phyloP scores from a whole-genome alignment of 2,113 vertebrate species.

The Bombycilla garrulus region DNA sequence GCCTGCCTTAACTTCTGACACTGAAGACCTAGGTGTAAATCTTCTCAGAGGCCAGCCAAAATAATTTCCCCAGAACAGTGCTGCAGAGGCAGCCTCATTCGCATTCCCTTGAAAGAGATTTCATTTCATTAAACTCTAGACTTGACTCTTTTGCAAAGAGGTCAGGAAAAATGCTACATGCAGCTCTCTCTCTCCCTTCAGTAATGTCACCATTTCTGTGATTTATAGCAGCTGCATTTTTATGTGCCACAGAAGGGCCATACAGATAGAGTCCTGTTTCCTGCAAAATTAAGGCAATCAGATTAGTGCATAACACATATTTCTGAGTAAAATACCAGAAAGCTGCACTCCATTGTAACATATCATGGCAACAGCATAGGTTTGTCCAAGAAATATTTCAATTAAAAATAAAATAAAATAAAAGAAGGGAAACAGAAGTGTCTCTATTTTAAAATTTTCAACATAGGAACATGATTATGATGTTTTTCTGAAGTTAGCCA shows the following conservation, averaged over 20 bases:
- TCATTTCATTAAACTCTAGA: slow-evolving; percentile 70
- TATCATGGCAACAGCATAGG: background rate
- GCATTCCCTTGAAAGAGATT: slow-evolving; percentile 58
- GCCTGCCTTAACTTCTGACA: slow-evolving; percentile 47
- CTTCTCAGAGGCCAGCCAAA: slow-evolving; percentile 59
- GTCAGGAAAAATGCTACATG: slow-evolving; percentile 53
- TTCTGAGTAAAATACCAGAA: slow-evolving; percentile 40
- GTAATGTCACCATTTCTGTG: slow-evolving; percentile 55
- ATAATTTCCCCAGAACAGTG: slow-evolving; percentile 50
- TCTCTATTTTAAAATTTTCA: background rate
- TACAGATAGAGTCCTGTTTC: slow-evolving; percentile 12
- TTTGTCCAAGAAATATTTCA: background rate
- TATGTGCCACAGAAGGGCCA: slow-evolving; percentile 32
- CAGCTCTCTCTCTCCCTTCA: slow-evolving; percentile 10
- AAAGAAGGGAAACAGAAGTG: no score
- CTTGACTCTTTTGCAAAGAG: slow-evolving; percentile 59
- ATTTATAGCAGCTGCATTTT: slow-evolving; percentile 61
- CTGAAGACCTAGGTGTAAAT: slow-evolving; percentile 55
- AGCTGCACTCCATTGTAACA: background rate
- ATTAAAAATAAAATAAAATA: background rate
- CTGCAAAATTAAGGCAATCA: slow-evolving; percentile 52
- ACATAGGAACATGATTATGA: background rate
- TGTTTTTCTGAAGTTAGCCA: background rate
- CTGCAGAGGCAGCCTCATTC: slow-evolving; percentile 36
- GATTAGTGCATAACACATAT: background rate